A percentile compares a stretch with the other conserved stretches of the same genome.
phyloP scores from a whole-genome alignment of 30 jellyfish, hydroid and myxozoan genomes.

The Mastigias papua region DNA sequence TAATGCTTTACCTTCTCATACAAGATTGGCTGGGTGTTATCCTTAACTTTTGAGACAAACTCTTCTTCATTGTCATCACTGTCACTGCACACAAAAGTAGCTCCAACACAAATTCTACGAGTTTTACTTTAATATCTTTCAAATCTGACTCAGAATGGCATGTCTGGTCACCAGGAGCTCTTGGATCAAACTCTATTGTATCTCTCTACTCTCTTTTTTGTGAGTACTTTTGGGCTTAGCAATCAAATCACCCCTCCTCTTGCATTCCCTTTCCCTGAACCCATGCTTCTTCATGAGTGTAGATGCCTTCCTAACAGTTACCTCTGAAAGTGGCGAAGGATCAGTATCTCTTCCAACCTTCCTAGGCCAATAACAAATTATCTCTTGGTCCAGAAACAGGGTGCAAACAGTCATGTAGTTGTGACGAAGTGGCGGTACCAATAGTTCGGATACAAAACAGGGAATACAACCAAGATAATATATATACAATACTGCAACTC shows the following conservation, averaged over 20 bases:
- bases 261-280: slow-evolving; percentile 3
- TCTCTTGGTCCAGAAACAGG: slow-evolving; percentile 13
- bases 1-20: slow-evolving; percentile 19
- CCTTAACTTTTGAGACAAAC: background rate
- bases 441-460: no score
- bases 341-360: slow-evolving; percentile 11
- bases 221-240: background rate
- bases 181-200: slow-evolving; percentile 11
- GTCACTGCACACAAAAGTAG: background rate
- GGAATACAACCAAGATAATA: no score
- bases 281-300: slow-evolving; percentile 4
- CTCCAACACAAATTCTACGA: no score
- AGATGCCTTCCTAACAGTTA: background rate
- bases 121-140: slow-evolving; percentile 8
- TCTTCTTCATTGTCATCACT: slow-evolving; percentile 18
- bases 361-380: slow-evolving; percentile 1
- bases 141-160: background rate
- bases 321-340: slow-evolving; percentile 24
- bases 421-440: no score
- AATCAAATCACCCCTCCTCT: background rate
- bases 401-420: slow-evolving; percentile 27
- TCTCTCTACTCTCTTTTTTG: background rate
- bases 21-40: slow-evolving; percentile 2
- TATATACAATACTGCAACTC: no score
- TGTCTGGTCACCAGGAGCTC: slow-evolving; percentile 16